These are phyloP conservation scores for Acanthosoma haemorrhoidale DNA, from an alignment of 2,888 invertebrate genomes.

Conservation along the genomic window DNA sequence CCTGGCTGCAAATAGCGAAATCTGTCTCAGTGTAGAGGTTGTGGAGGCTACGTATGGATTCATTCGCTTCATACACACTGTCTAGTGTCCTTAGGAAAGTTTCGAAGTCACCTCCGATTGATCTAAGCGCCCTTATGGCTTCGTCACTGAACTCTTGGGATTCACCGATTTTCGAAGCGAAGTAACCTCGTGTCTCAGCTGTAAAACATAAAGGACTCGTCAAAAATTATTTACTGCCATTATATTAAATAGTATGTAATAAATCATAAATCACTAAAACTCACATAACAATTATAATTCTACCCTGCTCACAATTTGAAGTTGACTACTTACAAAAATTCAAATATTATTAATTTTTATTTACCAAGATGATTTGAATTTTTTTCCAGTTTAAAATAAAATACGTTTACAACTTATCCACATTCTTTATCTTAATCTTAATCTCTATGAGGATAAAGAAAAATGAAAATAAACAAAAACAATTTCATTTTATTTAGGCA, in stretches of 20 bases:
- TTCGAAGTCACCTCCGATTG: constrained; percentile 77
- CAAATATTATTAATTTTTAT: too few species aligned
- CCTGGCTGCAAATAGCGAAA: background rate
- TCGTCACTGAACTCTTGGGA: constrained; percentile 60
- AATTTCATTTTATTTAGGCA: background rate
- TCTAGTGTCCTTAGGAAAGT: constrained; percentile 83
- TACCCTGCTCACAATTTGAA: too few species aligned
- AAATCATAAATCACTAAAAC: too few species aligned
- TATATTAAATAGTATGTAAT: background rate
- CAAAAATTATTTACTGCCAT: background rate
- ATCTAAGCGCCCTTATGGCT: constrained; percentile 74
- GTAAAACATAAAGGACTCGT: background rate
- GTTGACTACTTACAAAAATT: too few species aligned
- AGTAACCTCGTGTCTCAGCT: constrained; percentile 21
- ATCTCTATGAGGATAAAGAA: background rate
- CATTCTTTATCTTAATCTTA: too few species aligned
- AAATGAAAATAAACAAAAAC: background rate
- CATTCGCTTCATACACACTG: constrained; percentile 75
- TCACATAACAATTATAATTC: too few species aligned
- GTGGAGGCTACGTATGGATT: background rate
- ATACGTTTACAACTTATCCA: too few species aligned
- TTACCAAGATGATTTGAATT: too few species aligned
- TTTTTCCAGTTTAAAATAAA: too few species aligned
- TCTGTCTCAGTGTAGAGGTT: background rate
- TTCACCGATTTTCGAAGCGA: constrained; percentile 68